Percentiles rank a stretch among this genome's conserved stretches.
phyloP scores from a whole-genome alignment of 92 coral and sea anemone genomes.

The Parazoanthus darwini region DNA sequence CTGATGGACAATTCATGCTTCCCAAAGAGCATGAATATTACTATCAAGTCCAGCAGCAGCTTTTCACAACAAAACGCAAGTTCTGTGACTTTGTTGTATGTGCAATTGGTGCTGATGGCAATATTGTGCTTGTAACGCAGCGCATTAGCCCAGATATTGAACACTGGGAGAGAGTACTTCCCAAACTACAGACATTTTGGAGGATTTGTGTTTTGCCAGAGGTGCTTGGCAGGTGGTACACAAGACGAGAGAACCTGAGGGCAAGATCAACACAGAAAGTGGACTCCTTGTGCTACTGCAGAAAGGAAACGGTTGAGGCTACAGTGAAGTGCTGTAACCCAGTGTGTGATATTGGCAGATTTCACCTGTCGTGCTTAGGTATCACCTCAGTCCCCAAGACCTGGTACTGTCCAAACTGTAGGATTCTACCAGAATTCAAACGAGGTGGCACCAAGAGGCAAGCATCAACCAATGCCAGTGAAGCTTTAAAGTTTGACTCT shows the following conservation, averaged over 20 bases:
- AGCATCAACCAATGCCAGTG: background rate
- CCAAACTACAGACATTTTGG: constrained; percentile 51
- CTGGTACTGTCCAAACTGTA: constrained; percentile 72
- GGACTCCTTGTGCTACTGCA: constrained; percentile 53
- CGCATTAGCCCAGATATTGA: constrained; percentile 45
- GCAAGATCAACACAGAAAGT: background rate
- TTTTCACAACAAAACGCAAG: constrained; percentile 40
- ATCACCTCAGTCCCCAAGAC: constrained; percentile 44
- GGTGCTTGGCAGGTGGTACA: constrained; percentile 61
- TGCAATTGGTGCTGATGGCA: background rate
- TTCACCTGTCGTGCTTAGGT: constrained; percentile 61
- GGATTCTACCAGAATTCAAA: constrained; percentile 57
- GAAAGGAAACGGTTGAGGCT: constrained; percentile 36
- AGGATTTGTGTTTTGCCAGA: constrained; percentile 50
- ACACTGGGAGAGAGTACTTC: constrained; percentile 42
- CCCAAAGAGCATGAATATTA: constrained; percentile 40
- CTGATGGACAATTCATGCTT: background rate
- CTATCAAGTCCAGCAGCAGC: constrained; percentile 57
- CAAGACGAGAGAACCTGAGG: constrained; percentile 10
- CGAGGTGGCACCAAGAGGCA: constrained; percentile 1
- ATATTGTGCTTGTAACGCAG: constrained; percentile 17
- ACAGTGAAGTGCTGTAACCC: constrained; percentile 56
- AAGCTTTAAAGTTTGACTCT: background rate
- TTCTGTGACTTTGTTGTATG: constrained; percentile 39
- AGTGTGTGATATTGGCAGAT: constrained; percentile 48